phyloP scores from a whole-genome alignment of 1,140 invertebrate species.

The Hylaeus anthracinus region DNA sequence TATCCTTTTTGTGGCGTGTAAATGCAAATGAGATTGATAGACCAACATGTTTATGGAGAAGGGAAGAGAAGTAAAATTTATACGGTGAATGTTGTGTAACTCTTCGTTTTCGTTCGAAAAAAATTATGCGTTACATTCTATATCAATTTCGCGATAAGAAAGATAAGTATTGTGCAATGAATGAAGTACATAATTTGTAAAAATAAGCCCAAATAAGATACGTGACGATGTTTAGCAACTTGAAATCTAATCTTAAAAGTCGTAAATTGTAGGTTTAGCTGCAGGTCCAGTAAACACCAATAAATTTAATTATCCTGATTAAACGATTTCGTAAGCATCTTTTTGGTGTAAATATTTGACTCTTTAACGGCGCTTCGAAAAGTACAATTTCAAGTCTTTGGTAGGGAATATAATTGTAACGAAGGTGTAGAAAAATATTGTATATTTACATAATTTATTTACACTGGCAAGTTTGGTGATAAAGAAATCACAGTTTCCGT shows the following conservation, averaged over 20 bases:
- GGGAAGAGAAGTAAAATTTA: not conserved
- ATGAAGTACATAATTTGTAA: not conserved
- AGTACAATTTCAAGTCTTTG: not conserved
- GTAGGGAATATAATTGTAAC: not conserved
- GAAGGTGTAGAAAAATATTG: not conserved
- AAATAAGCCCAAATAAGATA: not conserved
- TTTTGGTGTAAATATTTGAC: not conserved
- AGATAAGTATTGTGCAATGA: not conserved
- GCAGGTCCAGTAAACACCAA: not conserved
- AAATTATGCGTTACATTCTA: no score
- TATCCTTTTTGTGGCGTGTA: not conserved
- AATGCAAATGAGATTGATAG: not conserved
- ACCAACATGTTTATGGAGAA: no score
- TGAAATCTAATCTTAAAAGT: not conserved
- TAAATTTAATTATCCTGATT: not conserved
- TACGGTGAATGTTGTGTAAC: no score
- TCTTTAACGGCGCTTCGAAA: not conserved
- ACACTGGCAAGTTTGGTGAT: not conserved
- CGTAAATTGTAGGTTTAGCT: not conserved
- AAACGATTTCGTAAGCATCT: not conserved
- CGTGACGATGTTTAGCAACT: not conserved
- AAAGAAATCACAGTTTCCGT: not conserved
- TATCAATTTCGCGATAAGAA: no score
- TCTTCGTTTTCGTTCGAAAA: no score
- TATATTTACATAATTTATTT: constrained; percentile 28